Evolutionary conservation across 1,140 invertebrate species (phyloP), one percentile per base, ranked within the genome.

Genomic region (Fopius arisanus): DNA sequence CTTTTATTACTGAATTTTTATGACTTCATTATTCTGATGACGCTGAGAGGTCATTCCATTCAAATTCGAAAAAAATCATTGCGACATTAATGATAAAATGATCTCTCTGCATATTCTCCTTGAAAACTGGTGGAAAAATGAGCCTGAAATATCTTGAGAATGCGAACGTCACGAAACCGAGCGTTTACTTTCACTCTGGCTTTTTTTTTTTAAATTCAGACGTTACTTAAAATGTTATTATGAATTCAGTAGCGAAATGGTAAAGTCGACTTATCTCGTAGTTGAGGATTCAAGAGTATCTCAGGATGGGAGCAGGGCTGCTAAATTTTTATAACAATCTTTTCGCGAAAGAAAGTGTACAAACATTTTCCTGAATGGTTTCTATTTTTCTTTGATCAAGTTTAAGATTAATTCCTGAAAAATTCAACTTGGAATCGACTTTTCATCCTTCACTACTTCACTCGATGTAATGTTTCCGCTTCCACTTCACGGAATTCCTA

Each of bases 121-220:
- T 12, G 23, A 69, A 66, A n/a, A 37, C 33, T 21, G 19, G 14
- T 10, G 68, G 14, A 21, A 16, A 68, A 51, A 29, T 21, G n/a
- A 26, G 67, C 21, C 43, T 29, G 26, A 41, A n/a, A 21, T 16
- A 48, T 70, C 48, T 70, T 31, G 48, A 48, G 68, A 70, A 70
- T 70, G 48, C 51, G 19, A 70, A 70, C 68, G 68, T 70, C 68
- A 70, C 28, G 48, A 70, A 65, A 70, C 43, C 28, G 19, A 68
- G 43, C 67, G 67, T 68, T 70, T 59, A 70, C 68, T 70, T 70
- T 70, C 68, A 70, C 68, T 70, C 19, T 19, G 54, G 68, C 28
- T 37, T 37, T 33, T 33, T 70, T 70, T n/a, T 59, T 62, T 33
- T 37, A 70, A 70, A 70, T 70, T 70, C 68, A 51, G 40, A 51